phyloP scores from a whole-genome alignment of 37 sponge, comb jelly and placozoan genomes.

The Dysidea cf. avara region DNA sequence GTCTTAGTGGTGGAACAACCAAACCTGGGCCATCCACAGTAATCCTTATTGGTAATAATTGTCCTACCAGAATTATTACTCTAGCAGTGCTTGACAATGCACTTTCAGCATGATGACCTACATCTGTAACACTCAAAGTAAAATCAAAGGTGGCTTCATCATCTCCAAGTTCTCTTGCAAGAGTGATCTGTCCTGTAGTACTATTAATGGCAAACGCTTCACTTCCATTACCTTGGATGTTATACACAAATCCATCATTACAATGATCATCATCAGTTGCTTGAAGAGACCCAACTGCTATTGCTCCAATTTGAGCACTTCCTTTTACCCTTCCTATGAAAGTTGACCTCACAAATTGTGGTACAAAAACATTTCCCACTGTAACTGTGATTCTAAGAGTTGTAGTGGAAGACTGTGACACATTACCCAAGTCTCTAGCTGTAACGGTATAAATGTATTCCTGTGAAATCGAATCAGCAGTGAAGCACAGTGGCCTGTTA shows the following conservation, averaged over 20 bases:
- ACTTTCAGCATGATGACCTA: constrained; percentile 23
- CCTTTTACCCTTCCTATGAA: constrained; percentile 52
- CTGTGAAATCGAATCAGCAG: background rate
- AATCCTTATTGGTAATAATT: constrained; percentile 62
- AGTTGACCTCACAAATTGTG: constrained; percentile 65
- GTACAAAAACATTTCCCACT: constrained; percentile 60
- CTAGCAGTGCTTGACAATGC: constrained; percentile 19
- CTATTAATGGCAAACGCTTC: constrained; percentile 52
- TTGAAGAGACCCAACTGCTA: constrained; percentile 29
- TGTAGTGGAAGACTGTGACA: constrained; percentile 14
- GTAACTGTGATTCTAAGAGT: constrained; percentile 34
- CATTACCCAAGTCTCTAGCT: constrained; percentile 37
- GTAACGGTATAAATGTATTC: constrained; percentile 34
- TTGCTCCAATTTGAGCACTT: constrained; percentile 26
- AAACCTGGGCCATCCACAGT: constrained; percentile 31
- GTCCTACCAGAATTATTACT: constrained; percentile 51
- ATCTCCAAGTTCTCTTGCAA: constrained; percentile 28
- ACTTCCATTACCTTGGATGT: constrained; percentile 40
- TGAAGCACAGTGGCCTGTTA: constrained; percentile 56
- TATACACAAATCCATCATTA: constrained; percentile 47
- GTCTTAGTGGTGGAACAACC: constrained; percentile 50
- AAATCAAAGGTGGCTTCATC: constrained; percentile 56
- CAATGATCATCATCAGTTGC: constrained; percentile 66
- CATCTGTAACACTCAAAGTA: constrained; percentile 55
- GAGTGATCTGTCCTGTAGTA: constrained; percentile 47